phyloP scores from a whole-genome alignment of 1,140 invertebrate species.

The Drosophila miranda region DNA sequence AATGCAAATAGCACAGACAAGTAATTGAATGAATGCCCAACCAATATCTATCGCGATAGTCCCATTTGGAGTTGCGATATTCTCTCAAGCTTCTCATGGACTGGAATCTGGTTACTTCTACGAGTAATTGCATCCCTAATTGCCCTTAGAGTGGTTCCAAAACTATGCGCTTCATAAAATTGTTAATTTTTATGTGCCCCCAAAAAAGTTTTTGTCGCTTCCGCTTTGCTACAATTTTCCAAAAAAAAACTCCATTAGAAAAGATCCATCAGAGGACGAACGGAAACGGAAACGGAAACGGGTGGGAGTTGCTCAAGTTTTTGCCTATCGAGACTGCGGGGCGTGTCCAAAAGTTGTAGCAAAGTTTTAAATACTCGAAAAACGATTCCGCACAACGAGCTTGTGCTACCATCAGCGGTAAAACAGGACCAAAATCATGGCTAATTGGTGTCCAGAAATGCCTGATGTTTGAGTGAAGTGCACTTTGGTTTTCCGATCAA shows the following conservation, averaged over 20 bases:
- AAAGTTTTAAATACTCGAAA: conserved; percentile 62
- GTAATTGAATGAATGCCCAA: too few relatives aligned
- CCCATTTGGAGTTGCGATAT: too few relatives aligned
- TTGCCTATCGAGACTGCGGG: conserved; percentile 10
- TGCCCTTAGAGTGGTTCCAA: too few relatives aligned
- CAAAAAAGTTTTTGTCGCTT: too few relatives aligned
- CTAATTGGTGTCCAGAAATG: conserved; percentile 10
- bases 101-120: too few relatives aligned
- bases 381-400: conserved; percentile 1
- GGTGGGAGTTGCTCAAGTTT: conserved; percentile 8
- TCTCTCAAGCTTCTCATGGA: too few relatives aligned
- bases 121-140: too few relatives aligned
- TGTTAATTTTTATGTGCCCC: too few relatives aligned
- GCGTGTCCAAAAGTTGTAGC: conserved; percentile 38
- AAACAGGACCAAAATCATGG: background rate
- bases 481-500: conserved; percentile 25
- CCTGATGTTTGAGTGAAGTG: background rate
- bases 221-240: background rate
- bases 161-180: too few relatives aligned
- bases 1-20: background rate
- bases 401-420: background rate
- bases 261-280: background rate
- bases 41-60: too few relatives aligned
- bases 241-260: conserved; percentile 1
- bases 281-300: background rate